Percentiles rank a stretch among this genome's conserved stretches.
phyloP scores from a whole-genome alignment of 2,888 invertebrate genomes.

The Agrotis exclamationis region DNA sequence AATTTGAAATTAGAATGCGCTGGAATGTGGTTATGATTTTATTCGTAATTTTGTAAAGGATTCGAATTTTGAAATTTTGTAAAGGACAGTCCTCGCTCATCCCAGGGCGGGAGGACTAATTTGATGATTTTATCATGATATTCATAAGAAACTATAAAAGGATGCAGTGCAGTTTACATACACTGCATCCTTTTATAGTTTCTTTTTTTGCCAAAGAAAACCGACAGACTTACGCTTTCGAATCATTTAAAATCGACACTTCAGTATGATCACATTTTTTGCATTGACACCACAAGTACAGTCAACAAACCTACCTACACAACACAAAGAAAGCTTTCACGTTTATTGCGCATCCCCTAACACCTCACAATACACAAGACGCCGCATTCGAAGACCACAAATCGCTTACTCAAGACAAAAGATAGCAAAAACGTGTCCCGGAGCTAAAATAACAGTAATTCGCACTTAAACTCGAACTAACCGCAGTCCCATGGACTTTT shows the following conservation, averaged over 20 bases:
- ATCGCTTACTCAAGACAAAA: constrained; percentile 32
- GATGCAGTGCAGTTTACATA: too few species aligned
- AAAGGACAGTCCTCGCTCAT: too few species aligned
- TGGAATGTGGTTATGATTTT: not conserved
- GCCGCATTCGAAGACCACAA: constrained; percentile 5
- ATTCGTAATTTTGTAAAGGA: too few species aligned
- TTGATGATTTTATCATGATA: too few species aligned
- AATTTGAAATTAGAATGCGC: not conserved
- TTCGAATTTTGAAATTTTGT: too few species aligned
- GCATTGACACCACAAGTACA: not conserved
- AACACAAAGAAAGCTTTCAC: constrained; percentile 35
- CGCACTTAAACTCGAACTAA: constrained; percentile 7
- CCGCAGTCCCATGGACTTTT: constrained; percentile 12
- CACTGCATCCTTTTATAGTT: too few species aligned
- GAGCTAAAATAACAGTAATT: constrained; percentile 38
- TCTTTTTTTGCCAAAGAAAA: too few species aligned
- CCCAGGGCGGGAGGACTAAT: too few species aligned
- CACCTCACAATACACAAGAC: constrained; percentile 1
- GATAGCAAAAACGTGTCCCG: constrained; percentile 8
- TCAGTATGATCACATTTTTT: not conserved
- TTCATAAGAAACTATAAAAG: too few species aligned
- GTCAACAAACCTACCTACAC: not conserved
- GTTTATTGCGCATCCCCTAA: constrained; percentile 22
- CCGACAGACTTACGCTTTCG: not conserved
- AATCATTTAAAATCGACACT: not conserved